Base-by-base conservation (phyloP, 2,888 invertebrate genomes). In the Chaitophorus viminalis region DNA sequence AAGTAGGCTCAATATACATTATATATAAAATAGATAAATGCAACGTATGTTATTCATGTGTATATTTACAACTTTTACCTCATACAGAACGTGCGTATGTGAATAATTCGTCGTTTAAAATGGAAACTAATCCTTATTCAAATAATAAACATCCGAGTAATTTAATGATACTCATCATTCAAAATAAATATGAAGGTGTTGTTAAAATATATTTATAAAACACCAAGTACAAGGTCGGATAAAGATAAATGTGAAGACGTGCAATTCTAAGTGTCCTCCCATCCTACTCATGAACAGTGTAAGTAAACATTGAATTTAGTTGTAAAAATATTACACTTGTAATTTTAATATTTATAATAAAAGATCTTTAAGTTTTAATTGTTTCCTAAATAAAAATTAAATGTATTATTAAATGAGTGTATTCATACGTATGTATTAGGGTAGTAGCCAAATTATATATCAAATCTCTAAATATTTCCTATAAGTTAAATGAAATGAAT, bases 101-200 rank as follows among this genome's bases (percentile, higher is more conserved):
- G 8, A 68, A 65, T 29, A n/a, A 81, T 81, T 65, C n/a, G 65
- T 79, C 65, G 39, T 79, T 81, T 39, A 17, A 5, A 81, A 68
- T 81, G 39, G 65, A 81, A 29, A 81, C 68, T 18, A n/a, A 36
- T 65, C 6, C 77, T 25, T 17, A 65, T 65, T 65, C 9, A 68
- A 81, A 39, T 81, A 68, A 81, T 68, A 65, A 79, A 65, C 79
- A 68, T 68, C 68, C 33, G 78, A 33, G 78, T 78, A 60, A 78
- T 60, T 78, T 17, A 78, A 14, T 78, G 25, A n/a, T n/a, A 36
- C 60, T 79, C 79, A 9, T 68, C 29, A 39, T 79, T 68, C 65
- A 65, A 68, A 65, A 81, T 81, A 68, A n/a, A 65, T 36, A 36
- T 65, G 39, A 60, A 54, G 52, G 9, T 36, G 21, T 60, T 6